A percentile compares a stretch with the other conserved stretches of the same genome.
phyloP scores from a whole-genome alignment of 2,888 invertebrate species.

The Drosophila mimica region DNA sequence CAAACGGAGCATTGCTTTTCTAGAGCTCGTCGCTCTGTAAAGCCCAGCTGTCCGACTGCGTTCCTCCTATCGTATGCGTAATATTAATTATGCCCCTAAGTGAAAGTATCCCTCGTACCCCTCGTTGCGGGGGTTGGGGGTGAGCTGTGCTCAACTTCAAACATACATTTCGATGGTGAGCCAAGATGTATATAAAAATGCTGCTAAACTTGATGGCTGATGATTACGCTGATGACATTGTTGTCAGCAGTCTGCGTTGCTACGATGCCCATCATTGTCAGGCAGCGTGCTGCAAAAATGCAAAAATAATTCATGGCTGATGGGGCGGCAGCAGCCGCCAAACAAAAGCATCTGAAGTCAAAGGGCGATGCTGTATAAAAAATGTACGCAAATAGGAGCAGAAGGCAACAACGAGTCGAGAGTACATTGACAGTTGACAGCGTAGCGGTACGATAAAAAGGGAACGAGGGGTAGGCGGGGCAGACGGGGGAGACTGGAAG shows the following conservation, averaged over 20 bases:
- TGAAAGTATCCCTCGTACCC: conserved; percentile 3
- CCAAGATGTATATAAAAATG: conserved; percentile 24
- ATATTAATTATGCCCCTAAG: conserved; percentile 62
- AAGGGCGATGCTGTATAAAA: conserved; percentile 77
- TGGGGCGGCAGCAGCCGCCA: conserved; percentile 45
- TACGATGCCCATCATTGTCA: conserved; percentile 55
- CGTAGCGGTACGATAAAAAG: conserved; percentile 44
- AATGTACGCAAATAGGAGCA: conserved; percentile 69
- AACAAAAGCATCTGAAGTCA: conserved; percentile 73
- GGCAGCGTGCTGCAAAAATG: conserved; percentile 50
- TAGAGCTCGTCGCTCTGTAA: conserved; percentile 27
- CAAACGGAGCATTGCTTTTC: conserved; percentile 45
- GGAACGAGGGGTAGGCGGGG: not conserved
- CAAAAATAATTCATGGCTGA: conserved; percentile 68
- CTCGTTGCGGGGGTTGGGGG: not conserved
- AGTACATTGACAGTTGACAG: conserved; percentile 80
- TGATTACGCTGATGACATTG: conserved; percentile 78
- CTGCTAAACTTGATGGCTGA: conserved; percentile 57
- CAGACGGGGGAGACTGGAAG: not conserved
- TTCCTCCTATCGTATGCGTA: conserved; percentile 48
- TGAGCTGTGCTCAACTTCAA: conserved; percentile 30
- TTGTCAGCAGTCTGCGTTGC: conserved; percentile 51
- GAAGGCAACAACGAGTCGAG: conserved; percentile 50
- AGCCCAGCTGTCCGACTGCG: conserved; percentile 17
- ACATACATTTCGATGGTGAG: conserved; percentile 36